phyloP scores from a whole-genome alignment of 2,797 vertebrate species.

The Lagorchestes hirsutus region DNA sequence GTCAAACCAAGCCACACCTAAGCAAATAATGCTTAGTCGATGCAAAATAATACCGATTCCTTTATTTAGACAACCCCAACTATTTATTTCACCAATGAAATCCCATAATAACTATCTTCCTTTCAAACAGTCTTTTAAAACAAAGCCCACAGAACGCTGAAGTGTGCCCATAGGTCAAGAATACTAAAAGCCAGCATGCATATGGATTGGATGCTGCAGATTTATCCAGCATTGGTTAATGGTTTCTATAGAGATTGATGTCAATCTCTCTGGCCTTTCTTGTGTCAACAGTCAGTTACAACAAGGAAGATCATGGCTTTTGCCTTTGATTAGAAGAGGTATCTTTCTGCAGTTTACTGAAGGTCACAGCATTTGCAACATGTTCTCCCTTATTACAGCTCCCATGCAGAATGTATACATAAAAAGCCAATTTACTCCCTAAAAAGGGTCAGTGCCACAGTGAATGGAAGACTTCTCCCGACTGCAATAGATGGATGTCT shows the following conservation, averaged over 20 bases:
- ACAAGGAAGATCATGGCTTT: conserved; percentile 89
- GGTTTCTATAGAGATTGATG: conserved; percentile 91
- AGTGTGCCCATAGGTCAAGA: conserved; percentile 88
- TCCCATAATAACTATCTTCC: conserved; percentile 87
- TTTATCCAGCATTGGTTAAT: conserved; percentile 88
- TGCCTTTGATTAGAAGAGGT: conserved; percentile 90
- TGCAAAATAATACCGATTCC: conserved; percentile 87
- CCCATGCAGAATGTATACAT: conserved; percentile 82
- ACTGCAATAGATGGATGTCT: conserved; percentile 65
- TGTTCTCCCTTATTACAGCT: conserved; percentile 86
- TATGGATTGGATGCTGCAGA: conserved; percentile 89
- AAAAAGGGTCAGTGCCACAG: conserved; percentile 75
- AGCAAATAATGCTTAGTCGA: conserved; percentile 86
- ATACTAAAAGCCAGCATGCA: conserved; percentile 89
- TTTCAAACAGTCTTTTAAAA: conserved; percentile 87
- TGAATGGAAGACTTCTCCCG: conserved; percentile 71
- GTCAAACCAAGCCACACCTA: conserved; percentile 88
- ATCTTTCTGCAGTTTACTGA: conserved; percentile 89
- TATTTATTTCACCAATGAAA: conserved; percentile 87
- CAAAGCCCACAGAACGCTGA: conserved; percentile 87
- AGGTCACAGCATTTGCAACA: conserved; percentile 88
- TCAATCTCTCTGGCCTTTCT: conserved; percentile 91
- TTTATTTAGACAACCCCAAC: conserved; percentile 88
- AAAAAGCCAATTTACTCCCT: conserved; percentile 83
- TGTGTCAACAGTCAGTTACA: conserved; percentile 90